Evolutionary conservation across 2,113 vertebrate genomes (phyloP), one percentile per base, ranked within the genome.

Genomic region (Nasalis larvatus): DNA sequence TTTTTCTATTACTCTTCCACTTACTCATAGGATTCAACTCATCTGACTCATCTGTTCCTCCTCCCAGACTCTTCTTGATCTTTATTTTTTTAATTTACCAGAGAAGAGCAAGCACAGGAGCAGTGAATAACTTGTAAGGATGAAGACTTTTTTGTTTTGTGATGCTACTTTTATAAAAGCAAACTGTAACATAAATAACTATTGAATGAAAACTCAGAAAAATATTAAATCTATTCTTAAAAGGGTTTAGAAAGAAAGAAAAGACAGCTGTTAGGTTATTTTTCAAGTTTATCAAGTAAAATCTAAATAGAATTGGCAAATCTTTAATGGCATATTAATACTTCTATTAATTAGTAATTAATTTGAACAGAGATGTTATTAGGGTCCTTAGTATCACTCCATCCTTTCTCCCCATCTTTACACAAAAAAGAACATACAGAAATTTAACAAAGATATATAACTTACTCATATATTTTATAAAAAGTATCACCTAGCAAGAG

Each of bases 91-190:
- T 27, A 93, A 54, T 81, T 83, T 83, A 37, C 35, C 47, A 95
- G 11, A 88, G 18, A 81, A 49, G 13, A 91, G 37, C 27, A 78
- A 58, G 42, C 56, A 45, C 0, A 74, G n/a, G 77, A 88, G 5
- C n/a, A 86, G 23, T 82, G 42, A 86, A 25, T 56, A 78, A 45
- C 23, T 88, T 63, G n/a, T 91, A 63, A 95, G 68, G 27, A 80
- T 16, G 52, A 6, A 45, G 9, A 60, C n/a, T 16, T 63, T 37
- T 54, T 35, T 47, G 86, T 45, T 81, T 47, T 80, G 37, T 85
- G 42, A 56, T 37, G 54, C 78, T 89, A 60, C 58, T 83, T 97
- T 86, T 76, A 93, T 77, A 81, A 81, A 93, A 92, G 71, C 37
- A 86, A 47, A 77, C 45, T 4, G 35, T 1, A n/a, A 20, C 13